Conservation (phyloP, 2,797 vertebrate genomes). For the Syndactyla subalaris region DNA sequence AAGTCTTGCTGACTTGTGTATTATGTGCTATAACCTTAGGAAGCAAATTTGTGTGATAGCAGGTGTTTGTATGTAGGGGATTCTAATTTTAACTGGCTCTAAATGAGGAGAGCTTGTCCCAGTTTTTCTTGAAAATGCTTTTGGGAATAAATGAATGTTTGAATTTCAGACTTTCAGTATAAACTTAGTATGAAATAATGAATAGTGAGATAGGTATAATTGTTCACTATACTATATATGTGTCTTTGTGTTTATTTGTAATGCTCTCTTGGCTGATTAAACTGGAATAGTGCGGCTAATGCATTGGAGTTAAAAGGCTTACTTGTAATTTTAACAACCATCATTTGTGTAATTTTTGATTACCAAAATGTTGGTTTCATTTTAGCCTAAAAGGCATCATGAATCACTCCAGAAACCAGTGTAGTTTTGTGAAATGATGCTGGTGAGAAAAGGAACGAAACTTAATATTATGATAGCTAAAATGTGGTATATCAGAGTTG, state of each 20-base stretch:
- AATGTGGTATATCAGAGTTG: neutral
- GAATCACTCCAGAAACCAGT: neutral
- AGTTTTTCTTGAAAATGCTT: conserved; percentile 25
- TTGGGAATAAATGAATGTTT: conserved; percentile 22
- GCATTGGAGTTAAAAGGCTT: neutral
- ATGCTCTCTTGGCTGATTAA: neutral
- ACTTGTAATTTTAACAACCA: neutral
- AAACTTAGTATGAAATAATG: neutral
- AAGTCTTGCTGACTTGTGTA: conserved; percentile 15
- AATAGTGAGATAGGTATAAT: neutral
- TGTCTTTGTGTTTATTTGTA: neutral
- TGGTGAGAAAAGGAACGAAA: neutral
- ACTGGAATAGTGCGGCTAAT: neutral
- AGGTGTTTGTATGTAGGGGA: conserved; percentile 37
- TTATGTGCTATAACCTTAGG: conserved; percentile 25
- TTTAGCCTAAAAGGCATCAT: neutral
- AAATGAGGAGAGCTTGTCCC: conserved; percentile 34
- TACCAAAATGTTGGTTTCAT: neutral
- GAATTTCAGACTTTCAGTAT: neutral
- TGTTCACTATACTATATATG: neutral
- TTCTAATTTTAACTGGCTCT: conserved; percentile 62
- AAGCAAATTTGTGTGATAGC: conserved; percentile 34
- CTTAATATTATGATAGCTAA: neutral
- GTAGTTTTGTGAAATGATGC: neutral
- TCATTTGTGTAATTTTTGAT: neutral